Evolutionary conservation across 1,140 invertebrate genomes (phyloP).

Genomic region (Drosophila triauraria): DNA sequence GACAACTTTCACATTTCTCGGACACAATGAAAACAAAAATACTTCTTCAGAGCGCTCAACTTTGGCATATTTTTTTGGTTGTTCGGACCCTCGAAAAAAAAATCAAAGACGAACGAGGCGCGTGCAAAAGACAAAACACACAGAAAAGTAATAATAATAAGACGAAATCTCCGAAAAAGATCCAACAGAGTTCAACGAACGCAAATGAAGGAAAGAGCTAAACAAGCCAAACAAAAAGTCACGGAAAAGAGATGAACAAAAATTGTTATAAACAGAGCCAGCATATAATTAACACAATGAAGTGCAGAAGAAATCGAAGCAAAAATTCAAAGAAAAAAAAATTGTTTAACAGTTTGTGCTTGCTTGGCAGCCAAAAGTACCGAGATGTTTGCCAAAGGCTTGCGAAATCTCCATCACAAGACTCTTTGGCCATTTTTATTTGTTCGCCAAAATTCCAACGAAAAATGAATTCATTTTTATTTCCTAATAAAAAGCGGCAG

Average conservation of each 20-base stretch:
- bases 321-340: slow-evolving; percentile 18
- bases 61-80: slow-evolving; percentile 55
- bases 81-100: slow-evolving; percentile 26
- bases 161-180: slow-evolving; percentile 44
- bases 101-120: slow-evolving; percentile 31
- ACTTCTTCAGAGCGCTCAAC: slow-evolving; percentile 49
- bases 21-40: slow-evolving; percentile 48
- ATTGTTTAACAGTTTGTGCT: slow-evolving; percentile 43
- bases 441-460: slow-evolving; percentile 33
- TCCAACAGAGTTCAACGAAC: slow-evolving; percentile 52
- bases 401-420: slow-evolving; percentile 26
- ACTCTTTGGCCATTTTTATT: not conserved
- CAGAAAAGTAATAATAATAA: slow-evolving; percentile 39
- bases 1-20: slow-evolving; percentile 60
- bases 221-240: slow-evolving; percentile 41
- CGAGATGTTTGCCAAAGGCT: slow-evolving; percentile 52
- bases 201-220: slow-evolving; percentile 39
- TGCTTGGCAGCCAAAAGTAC: slow-evolving; percentile 44
- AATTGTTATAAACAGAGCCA: slow-evolving; percentile 41
- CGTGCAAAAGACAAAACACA: slow-evolving; percentile 53
- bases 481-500: slow-evolving; percentile 18
- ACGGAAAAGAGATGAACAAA: slow-evolving; percentile 37
- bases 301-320: slow-evolving; percentile 52
- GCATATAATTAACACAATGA: slow-evolving; percentile 66
- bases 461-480: slow-evolving; percentile 43